phyloP scores from a whole-genome alignment of 1,140 invertebrate genomes.

The Adelges cooleyi region DNA sequence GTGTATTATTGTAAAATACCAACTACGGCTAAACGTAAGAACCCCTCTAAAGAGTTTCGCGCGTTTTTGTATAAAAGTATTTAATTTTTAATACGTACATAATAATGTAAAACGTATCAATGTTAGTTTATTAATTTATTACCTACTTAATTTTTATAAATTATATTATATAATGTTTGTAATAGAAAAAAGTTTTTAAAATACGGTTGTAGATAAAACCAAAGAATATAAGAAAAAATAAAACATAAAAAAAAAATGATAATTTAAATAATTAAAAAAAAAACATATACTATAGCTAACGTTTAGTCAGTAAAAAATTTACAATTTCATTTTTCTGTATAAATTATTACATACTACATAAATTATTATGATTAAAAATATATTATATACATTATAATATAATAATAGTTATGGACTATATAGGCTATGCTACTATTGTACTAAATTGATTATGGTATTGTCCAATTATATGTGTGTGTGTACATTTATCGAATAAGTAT shows the following conservation, averaged over 20 bases:
- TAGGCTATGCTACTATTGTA: conserved; percentile 6
- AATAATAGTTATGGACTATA: not conserved
- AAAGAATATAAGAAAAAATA: conserved; percentile 3
- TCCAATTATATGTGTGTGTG: conserved; percentile 14
- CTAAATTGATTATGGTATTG: not conserved
- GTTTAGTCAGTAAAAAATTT: conserved; percentile 12
- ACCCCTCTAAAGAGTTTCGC: not conserved
- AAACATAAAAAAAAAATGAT: not conserved
- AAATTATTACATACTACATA: not conserved
- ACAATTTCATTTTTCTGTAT: too few species aligned
- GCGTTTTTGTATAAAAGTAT: conserved; percentile 16
- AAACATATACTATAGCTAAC: not conserved
- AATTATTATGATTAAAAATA: conserved; percentile 18
- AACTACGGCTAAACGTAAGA: not conserved
- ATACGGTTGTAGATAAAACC: conserved; percentile 26
- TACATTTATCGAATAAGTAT: conserved; percentile 8
- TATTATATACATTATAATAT: not conserved
- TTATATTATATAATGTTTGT: too few species aligned
- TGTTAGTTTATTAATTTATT: conserved; percentile 26
- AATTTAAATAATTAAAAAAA: too few species aligned
- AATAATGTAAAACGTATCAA: not conserved
- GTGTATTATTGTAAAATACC: too few species aligned
- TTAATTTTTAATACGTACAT: not conserved
- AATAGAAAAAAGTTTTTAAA: not conserved
- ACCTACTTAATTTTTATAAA: too few species aligned